Percentiles rank a stretch among this genome's conserved stretches.
phyloP scores from a whole-genome alignment of 1,140 invertebrate genomes.

The silkworm (Bombyx mori) region DNA sequence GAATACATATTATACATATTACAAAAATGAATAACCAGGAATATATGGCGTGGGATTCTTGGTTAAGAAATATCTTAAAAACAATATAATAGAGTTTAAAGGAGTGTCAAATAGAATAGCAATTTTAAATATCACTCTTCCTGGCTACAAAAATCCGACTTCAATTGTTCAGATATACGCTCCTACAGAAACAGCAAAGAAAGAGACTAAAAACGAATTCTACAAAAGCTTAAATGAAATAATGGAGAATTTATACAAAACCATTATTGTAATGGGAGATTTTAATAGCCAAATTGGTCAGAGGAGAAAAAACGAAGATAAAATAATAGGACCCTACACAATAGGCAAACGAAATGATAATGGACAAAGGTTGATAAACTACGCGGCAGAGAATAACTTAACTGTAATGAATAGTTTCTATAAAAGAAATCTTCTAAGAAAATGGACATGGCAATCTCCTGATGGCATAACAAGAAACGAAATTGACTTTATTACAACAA shows the following conservation, averaged over 20 bases:
- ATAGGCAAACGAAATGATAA: conserved; percentile 19
- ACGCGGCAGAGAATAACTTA: conserved; percentile 13
- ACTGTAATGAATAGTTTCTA: conserved; percentile 22
- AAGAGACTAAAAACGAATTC: conserved; percentile 21
- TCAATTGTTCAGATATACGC: conserved; percentile 29
- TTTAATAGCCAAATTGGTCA: conserved; percentile 25
- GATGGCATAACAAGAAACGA: conserved; percentile 18
- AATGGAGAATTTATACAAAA: conserved; percentile 12
- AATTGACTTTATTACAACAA: conserved; percentile 32
- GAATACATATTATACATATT: conserved; percentile 17
- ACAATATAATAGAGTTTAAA: conserved; percentile 19
- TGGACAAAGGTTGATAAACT: conserved; percentile 13
- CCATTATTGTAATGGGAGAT: conserved; percentile 22
- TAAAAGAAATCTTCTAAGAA: too few species aligned
- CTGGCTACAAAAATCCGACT: conserved; percentile 12
- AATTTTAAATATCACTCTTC: conserved; percentile 19
- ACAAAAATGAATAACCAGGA: conserved; percentile 16
- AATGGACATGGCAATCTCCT: too few species aligned
- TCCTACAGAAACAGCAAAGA: conserved; percentile 19
- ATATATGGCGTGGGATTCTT: conserved; percentile 19
- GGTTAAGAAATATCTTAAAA: conserved; percentile 21
- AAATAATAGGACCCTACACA: conserved; percentile 19
- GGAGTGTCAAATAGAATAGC: conserved; percentile 21
- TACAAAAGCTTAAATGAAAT: conserved; percentile 18
- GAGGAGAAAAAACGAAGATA: conserved; percentile 15